A percentile compares a stretch with the other conserved stretches of the same genome.
Conservation (phyloP, 2,113 vertebrate species). For the Leptobrachium ailaonicum region DNA sequence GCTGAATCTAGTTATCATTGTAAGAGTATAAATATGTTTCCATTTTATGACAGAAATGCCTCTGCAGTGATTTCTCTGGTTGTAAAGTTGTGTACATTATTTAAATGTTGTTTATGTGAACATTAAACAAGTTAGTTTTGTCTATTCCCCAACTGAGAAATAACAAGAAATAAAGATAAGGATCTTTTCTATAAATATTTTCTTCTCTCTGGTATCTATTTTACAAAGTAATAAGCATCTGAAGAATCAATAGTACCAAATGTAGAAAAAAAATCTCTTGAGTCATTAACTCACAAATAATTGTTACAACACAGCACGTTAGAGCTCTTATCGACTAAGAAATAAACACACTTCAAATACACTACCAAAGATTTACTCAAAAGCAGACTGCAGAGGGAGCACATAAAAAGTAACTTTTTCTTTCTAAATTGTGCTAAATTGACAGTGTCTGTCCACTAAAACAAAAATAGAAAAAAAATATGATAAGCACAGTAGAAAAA, state of each 20-base stretch:
- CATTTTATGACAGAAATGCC: too few species aligned
- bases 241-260: conserved; percentile 34
- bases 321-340: conserved; percentile 26
- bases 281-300: conserved; percentile 38
- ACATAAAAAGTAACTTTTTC: background rate
- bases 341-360: conserved; percentile 27
- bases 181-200: conserved; percentile 15
- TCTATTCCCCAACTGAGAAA: background rate
- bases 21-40: too few species aligned
- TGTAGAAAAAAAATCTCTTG: conserved; percentile 17
- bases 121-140: background rate
- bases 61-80: too few species aligned
- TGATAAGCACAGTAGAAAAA: too few species aligned
- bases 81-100: too few species aligned
- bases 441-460: too few species aligned
- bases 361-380: conserved; percentile 7
- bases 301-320: conserved; percentile 28
- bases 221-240: conserved; percentile 17
- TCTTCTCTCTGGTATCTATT: conserved; percentile 26
- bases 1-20: too few species aligned
- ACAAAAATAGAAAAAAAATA: too few species aligned
- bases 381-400: background rate
- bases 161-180: conserved; percentile 12
- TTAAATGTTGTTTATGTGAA: background rate
- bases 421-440: too few species aligned